These are phyloP conservation scores for Zaprionus tsacasi DNA, from an alignment of 1,140 invertebrate species.

Conservation along the genomic window DNA sequence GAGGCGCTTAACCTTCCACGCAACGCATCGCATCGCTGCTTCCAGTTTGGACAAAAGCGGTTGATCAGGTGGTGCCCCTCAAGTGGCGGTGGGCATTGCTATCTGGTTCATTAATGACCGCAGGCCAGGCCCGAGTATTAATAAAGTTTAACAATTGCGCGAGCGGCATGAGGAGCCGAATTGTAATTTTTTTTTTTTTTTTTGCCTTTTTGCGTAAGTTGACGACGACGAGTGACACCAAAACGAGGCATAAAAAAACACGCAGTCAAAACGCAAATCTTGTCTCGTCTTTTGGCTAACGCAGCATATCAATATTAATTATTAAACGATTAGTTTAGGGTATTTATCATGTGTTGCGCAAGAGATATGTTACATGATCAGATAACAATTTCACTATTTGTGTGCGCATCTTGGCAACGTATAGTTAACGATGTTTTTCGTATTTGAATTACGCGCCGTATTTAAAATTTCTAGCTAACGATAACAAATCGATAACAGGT, in stretches of 20 bases:
- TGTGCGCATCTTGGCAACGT: background rate
- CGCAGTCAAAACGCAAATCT: slow-evolving; percentile 27
- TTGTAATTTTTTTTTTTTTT: slow-evolving; percentile 60
- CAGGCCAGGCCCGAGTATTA: slow-evolving; percentile 29
- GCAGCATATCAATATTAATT: slow-evolving; percentile 45
- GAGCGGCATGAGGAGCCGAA: slow-evolving; percentile 54
- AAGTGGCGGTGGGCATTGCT: slow-evolving; percentile 39
- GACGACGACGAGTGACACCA: slow-evolving; percentile 19
- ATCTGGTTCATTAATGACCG: slow-evolving; percentile 76
- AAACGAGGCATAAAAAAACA: slow-evolving; percentile 17
- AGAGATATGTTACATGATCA: background rate
- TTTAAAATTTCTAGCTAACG: background rate
- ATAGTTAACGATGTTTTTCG: background rate
- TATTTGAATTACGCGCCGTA: slow-evolving; percentile 10
- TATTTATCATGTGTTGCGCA: slow-evolving; percentile 33
- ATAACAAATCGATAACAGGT: background rate
- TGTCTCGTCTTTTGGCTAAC: slow-evolving; percentile 35
- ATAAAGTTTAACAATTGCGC: slow-evolving; percentile 69
- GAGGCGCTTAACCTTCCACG: slow-evolving; percentile 74
- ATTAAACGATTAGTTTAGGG: slow-evolving; percentile 31
- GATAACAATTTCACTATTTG: background rate
- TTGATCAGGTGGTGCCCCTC: slow-evolving; percentile 51
- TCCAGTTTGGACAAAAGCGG: slow-evolving; percentile 61
- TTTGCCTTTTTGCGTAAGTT: slow-evolving; percentile 64
- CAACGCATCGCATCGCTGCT: slow-evolving; percentile 8